Conservation (phyloP, 2,113 vertebrate species). For the Alexandromys fortis region DNA sequence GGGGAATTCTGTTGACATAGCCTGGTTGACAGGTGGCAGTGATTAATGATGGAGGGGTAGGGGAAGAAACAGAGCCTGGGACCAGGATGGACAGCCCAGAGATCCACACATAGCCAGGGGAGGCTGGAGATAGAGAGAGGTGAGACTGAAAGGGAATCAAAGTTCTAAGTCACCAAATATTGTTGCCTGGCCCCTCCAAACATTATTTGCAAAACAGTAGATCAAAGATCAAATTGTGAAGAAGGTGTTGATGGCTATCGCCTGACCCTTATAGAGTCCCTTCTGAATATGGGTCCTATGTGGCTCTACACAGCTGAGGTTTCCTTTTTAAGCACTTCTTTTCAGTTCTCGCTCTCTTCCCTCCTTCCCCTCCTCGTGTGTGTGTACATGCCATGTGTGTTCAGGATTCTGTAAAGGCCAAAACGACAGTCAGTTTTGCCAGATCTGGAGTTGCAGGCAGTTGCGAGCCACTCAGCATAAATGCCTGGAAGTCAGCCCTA, state of each 20-base stretch:
- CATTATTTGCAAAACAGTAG: background rate
- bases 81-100: background rate
- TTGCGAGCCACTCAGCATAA: background rate
- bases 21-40: background rate
- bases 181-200: background rate
- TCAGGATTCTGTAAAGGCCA: too few species aligned
- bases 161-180: background rate
- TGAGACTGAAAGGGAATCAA: background rate
- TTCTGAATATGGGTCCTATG: fast-evolving
- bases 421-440: too few species aligned
- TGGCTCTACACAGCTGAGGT: background rate
- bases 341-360: background rate
- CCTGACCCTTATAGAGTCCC: fast-evolving
- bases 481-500: too few species aligned
- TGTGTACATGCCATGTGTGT: background rate
- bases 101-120: background rate
- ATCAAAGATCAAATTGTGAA: background rate
- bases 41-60: too few species aligned
- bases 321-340: background rate
- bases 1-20: background rate
- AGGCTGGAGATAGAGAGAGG: background rate
- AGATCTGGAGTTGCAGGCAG: background rate
- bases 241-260: too few species aligned
- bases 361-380: background rate
- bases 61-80: too few species aligned